These are phyloP conservation scores for Protodeltote pygarga DNA, from an alignment of 2,888 invertebrate species.

Conservation along the genomic window DNA sequence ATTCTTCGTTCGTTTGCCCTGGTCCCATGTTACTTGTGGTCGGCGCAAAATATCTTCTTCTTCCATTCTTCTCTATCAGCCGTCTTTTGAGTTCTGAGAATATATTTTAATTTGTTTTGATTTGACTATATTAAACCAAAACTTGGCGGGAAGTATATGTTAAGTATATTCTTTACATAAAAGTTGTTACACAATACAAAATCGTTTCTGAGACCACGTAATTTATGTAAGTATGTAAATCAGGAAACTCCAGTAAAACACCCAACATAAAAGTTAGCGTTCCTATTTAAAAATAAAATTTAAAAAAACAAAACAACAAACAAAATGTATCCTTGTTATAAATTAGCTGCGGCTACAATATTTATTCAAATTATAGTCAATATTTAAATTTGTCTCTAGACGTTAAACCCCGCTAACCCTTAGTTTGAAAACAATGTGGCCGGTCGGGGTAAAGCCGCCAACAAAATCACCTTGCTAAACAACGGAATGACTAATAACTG, in stretches of 20 bases:
- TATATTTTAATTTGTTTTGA: too few species aligned
- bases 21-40: too few species aligned
- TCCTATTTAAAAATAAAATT: constrained; percentile 19
- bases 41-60: too few species aligned
- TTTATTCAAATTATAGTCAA: constrained; percentile 44
- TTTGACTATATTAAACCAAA: too few species aligned
- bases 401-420: constrained; percentile 50
- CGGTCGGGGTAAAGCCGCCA: constrained; percentile 27
- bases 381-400: constrained; percentile 48
- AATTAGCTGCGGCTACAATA: constrained; percentile 32
- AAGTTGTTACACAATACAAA: too few species aligned
- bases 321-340: constrained; percentile 30
- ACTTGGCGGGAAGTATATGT: too few species aligned
- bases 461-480: constrained; percentile 52
- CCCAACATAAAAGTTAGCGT: constrained; percentile 3
- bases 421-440: constrained; percentile 54
- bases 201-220: not conserved
- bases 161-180: too few species aligned
- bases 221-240: constrained; percentile 13
- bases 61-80: too few species aligned
- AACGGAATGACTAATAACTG: constrained; percentile 64
- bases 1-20: too few species aligned
- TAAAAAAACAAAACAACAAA: constrained; percentile 23
- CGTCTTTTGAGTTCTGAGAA: too few species aligned
- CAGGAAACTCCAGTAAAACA: not conserved